Evolutionary conservation across 2,888 invertebrate species (phyloP).

Genomic region (Theodoxus fluviatilis): DNA sequence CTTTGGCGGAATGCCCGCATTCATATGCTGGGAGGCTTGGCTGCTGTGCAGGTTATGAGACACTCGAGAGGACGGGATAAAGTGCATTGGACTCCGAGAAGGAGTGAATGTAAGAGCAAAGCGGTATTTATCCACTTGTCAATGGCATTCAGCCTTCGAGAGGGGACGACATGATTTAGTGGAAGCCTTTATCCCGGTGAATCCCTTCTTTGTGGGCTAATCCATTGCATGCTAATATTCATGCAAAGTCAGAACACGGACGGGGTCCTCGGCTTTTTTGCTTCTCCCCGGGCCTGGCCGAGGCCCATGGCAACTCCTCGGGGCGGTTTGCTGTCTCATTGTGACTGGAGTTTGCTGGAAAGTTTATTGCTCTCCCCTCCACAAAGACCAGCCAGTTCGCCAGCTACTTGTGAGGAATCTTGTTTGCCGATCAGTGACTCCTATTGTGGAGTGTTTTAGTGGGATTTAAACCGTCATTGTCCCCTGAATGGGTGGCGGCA

Average conservation of each 20-base stretch:
- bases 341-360: conserved; percentile 32
- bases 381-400: conserved; percentile 36
- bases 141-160: background rate
- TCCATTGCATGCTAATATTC: no score
- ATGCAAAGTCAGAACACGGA: no score
- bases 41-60: no score
- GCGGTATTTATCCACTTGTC: conserved; percentile 27
- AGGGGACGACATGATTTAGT: conserved; percentile 28
- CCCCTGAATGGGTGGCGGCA: conserved; percentile 25
- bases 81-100: no score
- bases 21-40: no score
- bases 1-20: no score
- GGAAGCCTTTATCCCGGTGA: conserved; percentile 22
- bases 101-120: conserved; percentile 18
- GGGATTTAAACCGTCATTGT: conserved; percentile 34
- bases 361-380: conserved; percentile 36
- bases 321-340: conserved; percentile 37
- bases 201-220: no score
- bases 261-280: no score
- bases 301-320: conserved; percentile 30
- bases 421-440: conserved; percentile 37
- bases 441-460: conserved; percentile 34
- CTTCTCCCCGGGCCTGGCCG: no score
- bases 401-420: conserved; percentile 35
- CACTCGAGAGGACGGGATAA: no score